Conservation (phyloP, 2,113 vertebrate genomes). For the Sceloporus tristichus region DNA sequence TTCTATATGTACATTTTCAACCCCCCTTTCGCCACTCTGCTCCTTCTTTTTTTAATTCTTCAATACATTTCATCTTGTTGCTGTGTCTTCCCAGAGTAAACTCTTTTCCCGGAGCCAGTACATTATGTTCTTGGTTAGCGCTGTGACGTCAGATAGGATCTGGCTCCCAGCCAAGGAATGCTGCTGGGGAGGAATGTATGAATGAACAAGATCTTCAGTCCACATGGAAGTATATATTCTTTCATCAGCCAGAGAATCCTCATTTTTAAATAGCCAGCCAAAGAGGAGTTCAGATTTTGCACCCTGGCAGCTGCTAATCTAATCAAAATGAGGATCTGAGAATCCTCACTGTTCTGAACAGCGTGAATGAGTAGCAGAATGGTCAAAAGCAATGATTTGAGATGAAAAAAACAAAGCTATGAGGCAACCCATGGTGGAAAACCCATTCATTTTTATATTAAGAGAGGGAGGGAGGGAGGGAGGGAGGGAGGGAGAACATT, state of each 20-base stretch:
- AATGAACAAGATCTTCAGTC: slow-evolving; percentile 38
- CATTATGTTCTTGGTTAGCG: slow-evolving; percentile 81
- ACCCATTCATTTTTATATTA: slow-evolving; percentile 28
- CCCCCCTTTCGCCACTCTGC: background rate
- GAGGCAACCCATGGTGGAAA: background rate
- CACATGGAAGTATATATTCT: slow-evolving; percentile 44
- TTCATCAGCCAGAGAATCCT: slow-evolving; percentile 4
- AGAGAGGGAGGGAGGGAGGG: background rate
- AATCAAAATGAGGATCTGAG: background rate
- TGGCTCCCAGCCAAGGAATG: slow-evolving; percentile 76
- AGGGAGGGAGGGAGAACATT: background rate
- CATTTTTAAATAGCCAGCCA: slow-evolving; percentile 11
- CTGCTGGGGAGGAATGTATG: slow-evolving; percentile 70
- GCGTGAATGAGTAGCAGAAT: background rate
- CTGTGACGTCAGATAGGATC: slow-evolving; percentile 79
- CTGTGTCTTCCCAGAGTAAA: slow-evolving; percentile 49
- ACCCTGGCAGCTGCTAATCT: background rate
- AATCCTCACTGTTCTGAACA: rapidly evolving
- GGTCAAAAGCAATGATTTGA: background rate
- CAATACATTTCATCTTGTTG: slow-evolving; percentile 57
- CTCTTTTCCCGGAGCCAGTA: slow-evolving; percentile 75
- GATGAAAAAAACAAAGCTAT: background rate
- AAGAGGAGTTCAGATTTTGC: background rate
- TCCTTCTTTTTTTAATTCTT: slow-evolving; percentile 19
- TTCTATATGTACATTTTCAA: slow-evolving; percentile 28